Conservation (phyloP, 2,888 invertebrate species). For the Ashinkailepas kermadecensis region DNA sequence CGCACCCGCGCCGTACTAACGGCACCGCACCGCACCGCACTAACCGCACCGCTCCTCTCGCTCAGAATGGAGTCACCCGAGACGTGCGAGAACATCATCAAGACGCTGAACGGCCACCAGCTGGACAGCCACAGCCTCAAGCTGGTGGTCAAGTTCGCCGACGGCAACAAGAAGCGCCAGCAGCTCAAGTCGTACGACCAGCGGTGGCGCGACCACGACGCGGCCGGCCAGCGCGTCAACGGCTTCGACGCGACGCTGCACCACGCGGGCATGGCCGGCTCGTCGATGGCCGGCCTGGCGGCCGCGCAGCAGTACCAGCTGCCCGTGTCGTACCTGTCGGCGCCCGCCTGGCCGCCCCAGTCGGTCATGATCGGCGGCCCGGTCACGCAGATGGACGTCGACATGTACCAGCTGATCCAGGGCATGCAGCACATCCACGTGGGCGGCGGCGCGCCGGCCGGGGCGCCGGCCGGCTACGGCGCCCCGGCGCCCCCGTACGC, state of each 20-base stretch:
- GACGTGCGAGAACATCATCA: slow-evolving; percentile 92
- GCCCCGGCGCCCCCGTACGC: not conserved
- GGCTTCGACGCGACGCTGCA: not conserved
- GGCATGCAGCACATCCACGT: slow-evolving; percentile 12
- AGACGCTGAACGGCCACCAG: slow-evolving; percentile 82
- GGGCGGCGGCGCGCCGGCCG: not conserved
- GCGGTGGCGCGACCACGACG: not conserved
- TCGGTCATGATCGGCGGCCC: slow-evolving; percentile 6
- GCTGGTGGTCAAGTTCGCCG: slow-evolving; percentile 94
- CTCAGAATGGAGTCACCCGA: slow-evolving; percentile 90
- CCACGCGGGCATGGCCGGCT: not conserved
- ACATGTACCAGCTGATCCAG: slow-evolving; percentile 4
- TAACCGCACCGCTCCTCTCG: not conserved
- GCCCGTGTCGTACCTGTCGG: not conserved
- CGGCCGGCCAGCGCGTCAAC: not conserved
- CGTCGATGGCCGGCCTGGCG: not conserved
- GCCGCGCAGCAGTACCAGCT: not conserved
- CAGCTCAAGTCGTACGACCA: slow-evolving; percentile 28
- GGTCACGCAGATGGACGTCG: not conserved
- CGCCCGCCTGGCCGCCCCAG: slow-evolving; percentile 2
- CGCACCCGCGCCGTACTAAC: too few species aligned
- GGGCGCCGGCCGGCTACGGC: not conserved
- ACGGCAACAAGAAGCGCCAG: slow-evolving; percentile 51
- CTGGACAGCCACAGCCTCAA: slow-evolving; percentile 86
- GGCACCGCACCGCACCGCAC: too few species aligned